A percentile compares a stretch with the other conserved stretches of the same genome.
Conservation (phyloP, 2,888 invertebrate genomes). For the Pammene aurita region DNA sequence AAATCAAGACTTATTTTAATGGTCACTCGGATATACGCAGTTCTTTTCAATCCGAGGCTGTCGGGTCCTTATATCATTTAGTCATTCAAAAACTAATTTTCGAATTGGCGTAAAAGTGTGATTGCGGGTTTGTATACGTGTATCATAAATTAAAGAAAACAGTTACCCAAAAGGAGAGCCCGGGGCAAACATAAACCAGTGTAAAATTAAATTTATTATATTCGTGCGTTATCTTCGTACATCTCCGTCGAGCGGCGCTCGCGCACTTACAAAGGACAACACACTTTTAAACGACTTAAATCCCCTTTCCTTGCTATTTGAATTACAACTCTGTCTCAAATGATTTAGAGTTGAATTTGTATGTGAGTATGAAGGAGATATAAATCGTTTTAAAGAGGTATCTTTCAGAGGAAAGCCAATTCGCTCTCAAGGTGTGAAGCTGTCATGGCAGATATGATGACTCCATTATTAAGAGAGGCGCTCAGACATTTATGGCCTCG, state of each 20-base stretch:
- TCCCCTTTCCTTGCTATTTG: background rate
- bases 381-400: conserved; percentile 58
- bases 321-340: background rate
- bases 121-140: conserved; percentile 6
- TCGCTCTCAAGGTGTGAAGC: conserved; percentile 81
- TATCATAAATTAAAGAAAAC: conserved; percentile 23
- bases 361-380: background rate
- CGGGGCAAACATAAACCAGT: conserved; percentile 34
- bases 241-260: conserved; percentile 32
- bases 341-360: background rate
- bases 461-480: conserved; percentile 76
- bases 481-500: conserved; percentile 34
- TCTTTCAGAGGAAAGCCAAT: conserved; percentile 68
- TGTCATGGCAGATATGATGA: conserved; percentile 79
- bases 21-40: background rate
- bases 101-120: conserved; percentile 6
- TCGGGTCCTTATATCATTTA: background rate
- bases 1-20: background rate
- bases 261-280: conserved; percentile 58
- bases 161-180: conserved; percentile 26
- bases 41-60: background rate
- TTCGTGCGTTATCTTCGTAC: conserved; percentile 40
- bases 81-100: conserved; percentile 11
- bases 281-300: conserved; percentile 43
- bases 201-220: conserved; percentile 39